A percentile compares a stretch with the other conserved stretches of the same genome.
phyloP scores from a whole-genome alignment of 1,140 invertebrate species.

The Melipona quadrifasciata region DNA sequence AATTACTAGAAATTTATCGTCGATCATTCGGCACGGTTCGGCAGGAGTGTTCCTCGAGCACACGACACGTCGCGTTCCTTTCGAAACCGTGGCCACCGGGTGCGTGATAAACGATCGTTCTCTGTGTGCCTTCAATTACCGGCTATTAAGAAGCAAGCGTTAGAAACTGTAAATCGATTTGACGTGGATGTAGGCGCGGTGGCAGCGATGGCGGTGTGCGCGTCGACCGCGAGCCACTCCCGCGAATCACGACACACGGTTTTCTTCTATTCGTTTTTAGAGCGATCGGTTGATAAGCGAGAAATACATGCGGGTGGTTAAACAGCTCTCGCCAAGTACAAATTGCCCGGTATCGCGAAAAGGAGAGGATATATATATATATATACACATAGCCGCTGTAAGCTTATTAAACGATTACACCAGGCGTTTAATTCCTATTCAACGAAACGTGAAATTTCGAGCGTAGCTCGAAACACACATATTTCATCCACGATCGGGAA shows the following conservation, averaged over 20 bases:
- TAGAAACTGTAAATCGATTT: slow-evolving; percentile 53
- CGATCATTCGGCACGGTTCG: not conserved
- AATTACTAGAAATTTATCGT: slow-evolving; percentile 20
- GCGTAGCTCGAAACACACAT: too few species aligned
- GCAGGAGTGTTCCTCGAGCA: not conserved
- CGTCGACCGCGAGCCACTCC: not conserved
- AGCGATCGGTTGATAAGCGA: not conserved
- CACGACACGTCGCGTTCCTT: slow-evolving; percentile 2
- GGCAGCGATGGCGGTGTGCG: not conserved
- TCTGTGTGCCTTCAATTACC: slow-evolving; percentile 43
- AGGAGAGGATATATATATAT: too few species aligned
- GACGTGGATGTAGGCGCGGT: slow-evolving; percentile 13
- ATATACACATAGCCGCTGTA: not conserved
- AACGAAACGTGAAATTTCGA: not conserved
- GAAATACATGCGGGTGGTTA: not conserved
- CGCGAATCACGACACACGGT: slow-evolving; percentile 8
- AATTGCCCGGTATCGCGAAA: slow-evolving; percentile 6
- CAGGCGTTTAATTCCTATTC: not conserved
- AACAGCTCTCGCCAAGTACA: not conserved
- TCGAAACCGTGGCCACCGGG: slow-evolving; percentile 1
- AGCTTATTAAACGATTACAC: not conserved
- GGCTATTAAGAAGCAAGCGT: slow-evolving; percentile 54
- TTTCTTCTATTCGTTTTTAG: slow-evolving; percentile 22
- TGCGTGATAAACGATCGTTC: slow-evolving; percentile 43
- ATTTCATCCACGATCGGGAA: not conserved